phyloP scores from a whole-genome alignment of 1,140 invertebrate genomes.

The Drosophila ficusphila region DNA sequence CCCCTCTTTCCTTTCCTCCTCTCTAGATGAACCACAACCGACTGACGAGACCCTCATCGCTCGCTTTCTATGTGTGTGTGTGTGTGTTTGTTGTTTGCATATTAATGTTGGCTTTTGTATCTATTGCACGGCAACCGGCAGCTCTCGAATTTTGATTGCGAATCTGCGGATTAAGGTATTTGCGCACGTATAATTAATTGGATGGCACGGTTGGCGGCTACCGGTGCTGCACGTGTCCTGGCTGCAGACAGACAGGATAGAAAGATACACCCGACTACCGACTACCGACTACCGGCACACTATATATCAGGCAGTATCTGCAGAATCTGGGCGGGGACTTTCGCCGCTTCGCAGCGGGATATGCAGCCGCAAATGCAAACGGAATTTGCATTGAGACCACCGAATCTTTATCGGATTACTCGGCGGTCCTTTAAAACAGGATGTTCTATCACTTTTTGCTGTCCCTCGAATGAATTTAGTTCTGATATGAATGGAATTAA shows the following conservation, averaged over 20 bases:
- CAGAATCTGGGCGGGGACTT: not conserved
- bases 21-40: slow-evolving; percentile 12
- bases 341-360: slow-evolving; percentile 17
- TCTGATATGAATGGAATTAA: not conserved
- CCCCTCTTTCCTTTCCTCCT: slow-evolving; percentile 3
- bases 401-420: slow-evolving; percentile 6
- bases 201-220: slow-evolving; percentile 54
- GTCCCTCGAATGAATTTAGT: not conserved
- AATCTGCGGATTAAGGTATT: slow-evolving; percentile 81
- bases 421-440: not conserved
- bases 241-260: slow-evolving; percentile 5
- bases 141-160: slow-evolving; percentile 80
- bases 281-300: not conserved
- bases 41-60: slow-evolving; percentile 44
- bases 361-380: slow-evolving; percentile 10
- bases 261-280: not conserved
- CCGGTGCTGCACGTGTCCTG: slow-evolving; percentile 58
- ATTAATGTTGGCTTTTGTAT: slow-evolving; percentile 70
- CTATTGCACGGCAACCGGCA: slow-evolving; percentile 50
- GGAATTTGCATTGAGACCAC: slow-evolving; percentile 8
- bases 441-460: not conserved
- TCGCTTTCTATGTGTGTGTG: not conserved
- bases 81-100: slow-evolving; percentile 68
- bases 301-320: not conserved
- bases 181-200: slow-evolving; percentile 83